phyloP scores from a whole-genome alignment of 2,888 invertebrate genomes.

The Sympetrum striolatum region DNA sequence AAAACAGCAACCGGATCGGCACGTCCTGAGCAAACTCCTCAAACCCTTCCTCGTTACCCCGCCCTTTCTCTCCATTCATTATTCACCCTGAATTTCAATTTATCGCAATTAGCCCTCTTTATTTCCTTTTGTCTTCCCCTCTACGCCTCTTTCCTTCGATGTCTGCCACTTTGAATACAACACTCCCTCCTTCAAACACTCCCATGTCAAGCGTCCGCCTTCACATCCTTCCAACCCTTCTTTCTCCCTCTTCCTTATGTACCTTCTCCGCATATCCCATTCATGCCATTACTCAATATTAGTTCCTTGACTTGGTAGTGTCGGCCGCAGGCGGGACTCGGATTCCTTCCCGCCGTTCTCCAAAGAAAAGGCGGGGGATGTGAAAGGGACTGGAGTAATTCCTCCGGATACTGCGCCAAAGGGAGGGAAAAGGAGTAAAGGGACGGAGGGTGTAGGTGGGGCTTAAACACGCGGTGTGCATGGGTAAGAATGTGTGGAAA shows the following conservation, averaged over 20 bases:
- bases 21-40: not conserved
- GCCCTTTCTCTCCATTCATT: not conserved
- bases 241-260: not conserved
- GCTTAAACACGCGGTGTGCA: not conserved
- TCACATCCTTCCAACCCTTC: not conserved
- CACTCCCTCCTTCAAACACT: not conserved
- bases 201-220: not conserved
- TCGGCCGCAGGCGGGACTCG: slow-evolving; percentile 8
- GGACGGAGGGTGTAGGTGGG: not conserved
- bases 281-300: slow-evolving; percentile 38
- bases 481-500: not conserved
- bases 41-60: too few relatives aligned
- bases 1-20: not conserved
- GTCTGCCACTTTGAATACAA: not conserved
- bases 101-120: not conserved
- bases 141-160: too few relatives aligned
- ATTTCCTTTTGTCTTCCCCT: too few relatives aligned
- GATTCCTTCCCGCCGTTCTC: not conserved
- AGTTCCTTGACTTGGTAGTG: slow-evolving; percentile 34
- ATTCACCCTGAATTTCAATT: not conserved
- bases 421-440: not conserved
- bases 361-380: too few relatives aligned
- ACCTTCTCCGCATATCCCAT: not conserved
- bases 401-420: not conserved
- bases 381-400: too few relatives aligned